Percentiles rank a stretch among this genome's conserved stretches.
These are phyloP conservation scores for Hydropsyche betteni DNA, from an alignment of 2,888 invertebrate species.

Conservation along the genomic window DNA sequence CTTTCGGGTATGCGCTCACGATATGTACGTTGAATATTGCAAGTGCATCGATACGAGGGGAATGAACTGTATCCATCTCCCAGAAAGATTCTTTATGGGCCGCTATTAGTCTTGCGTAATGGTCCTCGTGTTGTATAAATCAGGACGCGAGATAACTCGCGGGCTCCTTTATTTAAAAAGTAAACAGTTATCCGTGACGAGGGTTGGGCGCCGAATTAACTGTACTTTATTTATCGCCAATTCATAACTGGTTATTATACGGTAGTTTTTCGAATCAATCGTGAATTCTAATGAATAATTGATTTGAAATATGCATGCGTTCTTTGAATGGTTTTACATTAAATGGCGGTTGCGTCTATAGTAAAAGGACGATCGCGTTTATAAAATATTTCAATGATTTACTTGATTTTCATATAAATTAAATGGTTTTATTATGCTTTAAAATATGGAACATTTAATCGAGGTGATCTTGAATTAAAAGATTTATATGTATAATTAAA, in stretches of 20 bases:
- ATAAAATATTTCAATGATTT: no score
- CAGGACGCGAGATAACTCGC: constrained; percentile 13
- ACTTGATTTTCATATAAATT: background rate
- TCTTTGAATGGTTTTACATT: no score
- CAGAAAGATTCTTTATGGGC: constrained; percentile 44
- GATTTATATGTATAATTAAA: constrained; percentile 2
- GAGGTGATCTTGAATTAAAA: background rate
- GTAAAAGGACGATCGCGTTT: no score
- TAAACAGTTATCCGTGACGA: no score
- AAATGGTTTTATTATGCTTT: background rate
- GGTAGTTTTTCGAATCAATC: no score
- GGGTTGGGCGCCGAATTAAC: constrained; percentile 5
- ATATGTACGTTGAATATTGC: background rate
- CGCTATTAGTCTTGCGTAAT: constrained; percentile 49
- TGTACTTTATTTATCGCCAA: no score
- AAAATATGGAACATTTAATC: background rate
- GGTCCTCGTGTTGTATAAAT: constrained; percentile 46
- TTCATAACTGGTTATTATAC: no score
- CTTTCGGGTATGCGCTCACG: no score
- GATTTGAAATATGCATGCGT: no score
- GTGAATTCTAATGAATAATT: no score
- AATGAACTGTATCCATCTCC: constrained; percentile 13
- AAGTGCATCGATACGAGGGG: constrained; percentile 22
- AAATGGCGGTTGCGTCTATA: no score
- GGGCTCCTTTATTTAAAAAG: background rate